These are phyloP conservation scores for Callyntrura guangdongensis DNA, from an alignment of 2,888 invertebrate genomes.

Conservation along the genomic window DNA sequence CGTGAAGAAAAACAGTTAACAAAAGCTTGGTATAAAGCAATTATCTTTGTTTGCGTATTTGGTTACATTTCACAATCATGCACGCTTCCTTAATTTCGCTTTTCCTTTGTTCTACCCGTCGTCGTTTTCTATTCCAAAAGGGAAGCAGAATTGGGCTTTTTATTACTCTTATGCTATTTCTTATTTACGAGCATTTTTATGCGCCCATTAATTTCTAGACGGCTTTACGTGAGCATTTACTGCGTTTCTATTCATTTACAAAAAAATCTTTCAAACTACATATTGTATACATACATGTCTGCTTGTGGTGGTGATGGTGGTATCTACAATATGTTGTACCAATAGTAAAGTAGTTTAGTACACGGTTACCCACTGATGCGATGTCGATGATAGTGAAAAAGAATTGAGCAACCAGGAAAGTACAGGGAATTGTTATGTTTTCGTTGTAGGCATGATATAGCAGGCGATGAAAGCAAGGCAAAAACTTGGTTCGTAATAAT, in stretches of 20 bases:
- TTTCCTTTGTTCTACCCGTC: conserved; percentile 3
- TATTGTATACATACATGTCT: not conserved
- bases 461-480: no score
- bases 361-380: no score
- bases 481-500: no score
- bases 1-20: conserved; percentile 25
- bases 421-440: no score
- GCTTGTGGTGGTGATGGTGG: not conserved
- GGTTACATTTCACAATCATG: conserved; percentile 7
- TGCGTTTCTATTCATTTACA: conserved; percentile 23
- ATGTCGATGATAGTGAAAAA: no score
- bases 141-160: not conserved
- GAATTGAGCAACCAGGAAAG: not conserved
- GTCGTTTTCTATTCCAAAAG: not conserved
- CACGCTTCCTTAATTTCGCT: conserved; percentile 17
- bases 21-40: conserved; percentile 10
- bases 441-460: no score
- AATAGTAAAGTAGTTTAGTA: not conserved
- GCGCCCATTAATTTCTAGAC: conserved; percentile 56
- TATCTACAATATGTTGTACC: not conserved
- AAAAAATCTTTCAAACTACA: not conserved
- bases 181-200: conserved; percentile 68
- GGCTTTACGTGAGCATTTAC: conserved; percentile 39
- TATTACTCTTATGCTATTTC: conserved; percentile 31
- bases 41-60: conserved; percentile 37